Evolutionary conservation across 2,888 invertebrate species (phyloP).

Genomic region (Tridacna gigas): DNA sequence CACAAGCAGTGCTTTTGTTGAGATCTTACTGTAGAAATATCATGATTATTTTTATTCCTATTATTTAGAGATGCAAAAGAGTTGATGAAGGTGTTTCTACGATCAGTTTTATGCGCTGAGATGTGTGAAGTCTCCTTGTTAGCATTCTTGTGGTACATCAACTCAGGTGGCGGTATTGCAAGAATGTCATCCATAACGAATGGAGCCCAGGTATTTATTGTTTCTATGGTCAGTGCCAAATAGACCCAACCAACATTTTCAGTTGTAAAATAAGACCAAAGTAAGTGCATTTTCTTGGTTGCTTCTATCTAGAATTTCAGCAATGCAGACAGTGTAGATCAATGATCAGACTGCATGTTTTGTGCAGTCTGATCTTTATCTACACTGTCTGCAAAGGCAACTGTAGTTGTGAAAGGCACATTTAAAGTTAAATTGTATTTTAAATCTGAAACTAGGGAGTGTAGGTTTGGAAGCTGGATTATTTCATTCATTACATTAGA

Average conservation of each 20-base stretch:
- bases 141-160: constrained; percentile 79
- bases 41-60: neutral
- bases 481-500: too few relatives aligned
- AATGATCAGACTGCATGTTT: too few relatives aligned
- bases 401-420: too few relatives aligned
- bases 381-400: too few relatives aligned
- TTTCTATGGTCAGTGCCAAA: too few relatives aligned
- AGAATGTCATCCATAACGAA: constrained; percentile 70
- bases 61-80: constrained; percentile 70
- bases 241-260: too few relatives aligned
- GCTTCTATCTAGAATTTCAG: neutral
- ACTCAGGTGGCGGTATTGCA: constrained; percentile 66
- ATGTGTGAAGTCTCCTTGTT: constrained; percentile 81
- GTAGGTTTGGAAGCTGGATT: too few relatives aligned
- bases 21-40: neutral
- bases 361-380: too few relatives aligned
- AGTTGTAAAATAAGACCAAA: neutral
- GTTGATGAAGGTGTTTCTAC: constrained; percentile 70
- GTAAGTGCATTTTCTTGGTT: neutral
- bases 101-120: constrained; percentile 75
- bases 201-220: constrained; percentile 71
- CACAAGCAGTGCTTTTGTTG: too few relatives aligned
- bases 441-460: too few relatives aligned
- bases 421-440: too few relatives aligned
- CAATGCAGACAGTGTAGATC: too few relatives aligned